Percentiles rank a stretch among this genome's conserved stretches.
phyloP scores from a whole-genome alignment of 2,888 invertebrate genomes.

The Tenodera sinensis region DNA sequence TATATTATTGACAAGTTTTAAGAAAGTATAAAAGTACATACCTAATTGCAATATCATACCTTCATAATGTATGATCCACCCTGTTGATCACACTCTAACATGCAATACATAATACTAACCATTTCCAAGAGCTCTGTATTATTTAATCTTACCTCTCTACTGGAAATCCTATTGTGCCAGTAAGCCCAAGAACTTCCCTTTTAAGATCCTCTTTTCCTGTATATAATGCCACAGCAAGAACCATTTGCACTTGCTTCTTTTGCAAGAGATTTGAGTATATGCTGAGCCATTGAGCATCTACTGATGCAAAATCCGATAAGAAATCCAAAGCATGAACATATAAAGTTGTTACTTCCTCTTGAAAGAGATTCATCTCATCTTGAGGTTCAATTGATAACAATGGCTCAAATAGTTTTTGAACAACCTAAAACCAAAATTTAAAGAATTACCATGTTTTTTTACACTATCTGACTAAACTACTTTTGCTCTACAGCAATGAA shows the following conservation, averaged over 20 bases:
- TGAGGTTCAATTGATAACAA: slow-evolving; percentile 41
- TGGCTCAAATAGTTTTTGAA: slow-evolving; percentile 45
- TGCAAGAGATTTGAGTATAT: slow-evolving; percentile 46
- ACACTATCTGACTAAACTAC: no score
- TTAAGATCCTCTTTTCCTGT: slow-evolving; percentile 46
- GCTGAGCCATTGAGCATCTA: slow-evolving; percentile 47
- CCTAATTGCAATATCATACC: no score
- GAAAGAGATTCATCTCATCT: slow-evolving; percentile 38
- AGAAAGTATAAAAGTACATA: no score
- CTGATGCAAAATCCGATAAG: slow-evolving; percentile 48
- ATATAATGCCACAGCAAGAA: slow-evolving; percentile 51
- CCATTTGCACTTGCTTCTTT: slow-evolving; percentile 39
- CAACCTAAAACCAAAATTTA: slow-evolving; percentile 34
- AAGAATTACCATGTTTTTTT: background rate
- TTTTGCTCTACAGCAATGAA: no score
- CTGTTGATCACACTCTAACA: background rate
- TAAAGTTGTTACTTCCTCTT: slow-evolving; percentile 37
- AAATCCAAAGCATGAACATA: slow-evolving; percentile 50
- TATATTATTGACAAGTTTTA: no score
- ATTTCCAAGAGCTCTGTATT: background rate
- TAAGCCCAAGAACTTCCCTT: slow-evolving; percentile 45
- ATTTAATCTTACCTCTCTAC: slow-evolving; percentile 41
- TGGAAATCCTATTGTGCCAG: slow-evolving; percentile 43
- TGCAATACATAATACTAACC: slow-evolving; percentile 1
- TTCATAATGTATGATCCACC: no score